Base-by-base conservation (phyloP, 2,113 vertebrate genomes). In the Urocitellus parryii region DNA sequence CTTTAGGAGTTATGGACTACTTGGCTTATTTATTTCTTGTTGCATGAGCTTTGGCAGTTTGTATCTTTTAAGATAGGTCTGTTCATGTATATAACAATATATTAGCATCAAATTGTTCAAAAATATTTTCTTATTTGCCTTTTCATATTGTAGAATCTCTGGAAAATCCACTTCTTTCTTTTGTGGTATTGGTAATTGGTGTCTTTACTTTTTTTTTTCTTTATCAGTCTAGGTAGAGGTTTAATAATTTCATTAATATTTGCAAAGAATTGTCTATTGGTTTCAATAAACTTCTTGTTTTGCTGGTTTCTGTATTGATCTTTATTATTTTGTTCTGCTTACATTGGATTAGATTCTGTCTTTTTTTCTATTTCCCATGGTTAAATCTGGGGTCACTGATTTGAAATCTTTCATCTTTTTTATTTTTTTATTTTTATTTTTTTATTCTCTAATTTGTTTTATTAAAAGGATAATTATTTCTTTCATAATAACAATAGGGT, bases 391-490 rank as follows among this genome's bases (percentile, higher is more conserved):
- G 29, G n/a, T 82, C 53, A 48, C n/a, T 29, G 8, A 58, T 27
- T 72, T 73, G 20, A 91, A 25, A 91, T 1, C 22, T 61, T 72
- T 82, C 9, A 58, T 91, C n/a, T n/a, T n/a, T n/a, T n/a, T n/a
- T n/a, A n/a, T n/a, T n/a, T n/a, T n/a, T n/a, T n/a, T n/a, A n/a
- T n/a, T n/a, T n/a, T n/a, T n/a, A n/a, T n/a, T n/a, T n/a, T n/a
- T 45, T 84, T 65, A 87, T 73, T 93, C 24, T 80, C 11, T 68
- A 77, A 29, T 91, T 96, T 81, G 17, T 84, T 95, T 87, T 34
- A 92, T 74, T 94, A 81, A 91, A 96, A 91, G 88, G 37, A 68
- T 88, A 70, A 88, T 82, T 92, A 58, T 84, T 86, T 77, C 25
- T 81, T 91, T 45, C 79, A 82, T 83, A 68, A 80, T 74, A 88